phyloP scores from a whole-genome alignment of 2,888 invertebrate genomes.

The Arenicola marina region DNA sequence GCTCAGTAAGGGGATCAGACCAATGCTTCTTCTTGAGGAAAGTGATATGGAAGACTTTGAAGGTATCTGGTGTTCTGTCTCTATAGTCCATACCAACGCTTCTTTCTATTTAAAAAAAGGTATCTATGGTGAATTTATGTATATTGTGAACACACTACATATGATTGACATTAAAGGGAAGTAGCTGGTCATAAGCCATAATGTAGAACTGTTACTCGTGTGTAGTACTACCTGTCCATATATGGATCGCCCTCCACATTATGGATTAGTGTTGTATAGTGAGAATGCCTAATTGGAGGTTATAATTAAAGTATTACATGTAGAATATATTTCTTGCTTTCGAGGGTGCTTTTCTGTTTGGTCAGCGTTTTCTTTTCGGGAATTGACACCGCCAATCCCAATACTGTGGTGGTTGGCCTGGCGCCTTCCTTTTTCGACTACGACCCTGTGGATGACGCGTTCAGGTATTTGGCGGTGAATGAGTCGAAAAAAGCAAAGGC shows the following conservation, averaged over 20 bases:
- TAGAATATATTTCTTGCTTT: no score
- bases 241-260: no score
- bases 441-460: slow-evolving; percentile 74
- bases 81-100: background rate
- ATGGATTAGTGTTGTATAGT: no score
- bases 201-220: no score
- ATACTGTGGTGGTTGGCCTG: slow-evolving; percentile 79
- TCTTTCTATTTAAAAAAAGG: background rate
- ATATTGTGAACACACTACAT: background rate
- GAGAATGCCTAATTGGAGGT: no score
- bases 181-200: background rate
- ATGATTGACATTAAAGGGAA: background rate
- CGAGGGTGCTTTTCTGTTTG: no score
- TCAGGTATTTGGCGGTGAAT: slow-evolving; percentile 45
- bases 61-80: slow-evolving; percentile 51
- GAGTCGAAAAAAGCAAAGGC: no score
- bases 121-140: background rate
- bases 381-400: slow-evolving; percentile 60
- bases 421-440: slow-evolving; percentile 80
- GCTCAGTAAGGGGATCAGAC: slow-evolving; percentile 67
- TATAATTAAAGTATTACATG: no score
- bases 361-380: slow-evolving; percentile 38
- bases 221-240: no score
- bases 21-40: slow-evolving; percentile 73
- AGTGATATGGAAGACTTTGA: slow-evolving; percentile 78